Conservation (phyloP, 1,140 invertebrate genomes). For the Caenorhabditis brenneri region DNA sequence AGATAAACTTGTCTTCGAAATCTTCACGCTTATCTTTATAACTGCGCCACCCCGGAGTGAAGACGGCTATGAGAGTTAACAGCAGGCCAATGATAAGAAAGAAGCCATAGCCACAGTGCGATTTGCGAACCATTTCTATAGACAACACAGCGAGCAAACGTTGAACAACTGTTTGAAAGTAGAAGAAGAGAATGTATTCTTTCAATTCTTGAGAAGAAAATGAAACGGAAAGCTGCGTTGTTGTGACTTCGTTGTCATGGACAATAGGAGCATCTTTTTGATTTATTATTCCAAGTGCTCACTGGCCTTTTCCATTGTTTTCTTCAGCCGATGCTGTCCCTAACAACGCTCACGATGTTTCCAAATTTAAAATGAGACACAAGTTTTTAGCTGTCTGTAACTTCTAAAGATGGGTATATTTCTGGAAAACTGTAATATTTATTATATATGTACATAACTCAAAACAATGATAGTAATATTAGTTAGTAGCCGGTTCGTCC, state of each 20-base stretch:
- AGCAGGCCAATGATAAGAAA: not conserved
- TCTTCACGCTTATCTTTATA: not conserved
- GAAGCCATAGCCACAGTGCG: not conserved
- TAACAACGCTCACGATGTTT: too few species aligned
- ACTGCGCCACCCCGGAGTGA: slow-evolving; percentile 16
- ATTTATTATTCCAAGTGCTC: not conserved
- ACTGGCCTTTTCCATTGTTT: not conserved
- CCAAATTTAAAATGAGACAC: too few species aligned
- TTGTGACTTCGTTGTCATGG: not conserved
- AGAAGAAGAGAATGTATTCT: not conserved
- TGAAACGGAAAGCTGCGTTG: not conserved
- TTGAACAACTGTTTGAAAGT: not conserved
- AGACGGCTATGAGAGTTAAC: not conserved
- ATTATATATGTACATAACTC: not conserved
- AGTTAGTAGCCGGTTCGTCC: not conserved
- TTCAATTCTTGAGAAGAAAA: not conserved
- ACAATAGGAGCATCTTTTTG: not conserved
- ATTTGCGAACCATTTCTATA: slow-evolving; percentile 28
- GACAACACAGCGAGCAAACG: too few species aligned
- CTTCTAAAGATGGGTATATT: too few species aligned
- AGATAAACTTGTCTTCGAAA: not conserved
- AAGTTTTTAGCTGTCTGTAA: too few species aligned
- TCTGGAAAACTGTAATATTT: not conserved
- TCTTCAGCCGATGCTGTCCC: not conserved
- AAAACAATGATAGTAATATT: not conserved